Evolutionary conservation across 1,140 invertebrate species (phyloP), one percentile per base, ranked within the genome.

Genomic region (Batillaria attramentaria): DNA sequence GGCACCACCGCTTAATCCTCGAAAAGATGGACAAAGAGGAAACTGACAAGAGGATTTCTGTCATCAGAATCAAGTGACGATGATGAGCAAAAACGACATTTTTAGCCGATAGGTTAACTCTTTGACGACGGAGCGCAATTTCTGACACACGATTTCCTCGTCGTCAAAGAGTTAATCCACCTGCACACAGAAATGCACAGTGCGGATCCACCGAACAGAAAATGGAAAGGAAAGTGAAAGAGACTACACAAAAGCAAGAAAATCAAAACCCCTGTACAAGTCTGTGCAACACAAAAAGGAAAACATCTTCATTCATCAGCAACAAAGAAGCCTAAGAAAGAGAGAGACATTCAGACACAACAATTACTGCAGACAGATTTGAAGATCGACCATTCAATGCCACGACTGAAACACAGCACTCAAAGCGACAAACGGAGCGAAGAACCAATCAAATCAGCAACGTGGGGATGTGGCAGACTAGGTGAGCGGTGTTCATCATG

Each of bases 291-390:
- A 60, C 31, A 24, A 60, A 60, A 60, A 60, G 57, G 24, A 13
- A 24, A 6, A 60, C 31, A 4, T 60, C 20, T n/a, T 60, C 31
- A 60, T 60, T 6, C 31, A n/a, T 13, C 24, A 60, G 31, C 31
- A 5, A 4, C 24, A 10, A 43, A 24, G 41, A 28, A 72, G 37
- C 37, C 28, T 72, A 16, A 39, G 31, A 57, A 4, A 54, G 24
- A 75, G 50, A 35, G 57, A 65, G 31, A 65, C 62, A 65, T 18
- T 31, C 62, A 65, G 62, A 5, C 28, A 65, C 62, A 31, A 65
- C 28, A 31, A 65, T 50, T 24, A 50, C 24, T 31, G 31, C 62
- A 65, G 31, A 62, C 24, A 35, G n/a, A n/a, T n/a, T n/a, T n/a
- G n/a, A n/a, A n/a, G n/a, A n/a, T n/a, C n/a, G n/a, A n/a, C n/a